Evolutionary conservation across 1,140 invertebrate species (phyloP).

Genomic region (Magallana gigas): DNA sequence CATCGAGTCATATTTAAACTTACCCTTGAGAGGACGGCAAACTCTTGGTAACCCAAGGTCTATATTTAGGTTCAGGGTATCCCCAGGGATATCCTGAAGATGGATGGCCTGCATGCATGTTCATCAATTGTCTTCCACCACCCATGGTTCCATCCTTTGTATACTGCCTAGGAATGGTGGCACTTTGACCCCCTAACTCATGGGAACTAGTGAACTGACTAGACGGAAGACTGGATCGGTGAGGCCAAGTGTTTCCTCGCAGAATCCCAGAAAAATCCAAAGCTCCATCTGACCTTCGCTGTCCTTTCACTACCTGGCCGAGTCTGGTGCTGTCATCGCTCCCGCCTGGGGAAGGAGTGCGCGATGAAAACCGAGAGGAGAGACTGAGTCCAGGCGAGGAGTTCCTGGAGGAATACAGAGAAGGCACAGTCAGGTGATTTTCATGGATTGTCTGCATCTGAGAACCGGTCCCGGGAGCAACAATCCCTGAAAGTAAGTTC

Average conservation of each 20-base stretch:
- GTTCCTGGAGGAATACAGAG: constrained; percentile 45
- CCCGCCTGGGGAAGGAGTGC: constrained; percentile 50
- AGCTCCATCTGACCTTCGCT: constrained; percentile 72
- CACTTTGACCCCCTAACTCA: constrained; percentile 24
- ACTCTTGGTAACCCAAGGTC: constrained; percentile 51
- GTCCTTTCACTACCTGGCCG: constrained; percentile 59
- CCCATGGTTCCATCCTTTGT: constrained; percentile 44
- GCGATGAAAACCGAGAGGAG: constrained; percentile 49
- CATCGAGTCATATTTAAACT: background rate
- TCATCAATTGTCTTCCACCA: constrained; percentile 30
- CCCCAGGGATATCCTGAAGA: constrained; percentile 33
- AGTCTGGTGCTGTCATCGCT: constrained; percentile 45
- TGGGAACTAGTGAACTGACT: constrained; percentile 46
- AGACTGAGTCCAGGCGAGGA: constrained; percentile 57
- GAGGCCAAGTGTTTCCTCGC: constrained; percentile 67
- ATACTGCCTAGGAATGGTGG: constrained; percentile 48
- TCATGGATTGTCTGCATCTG: constrained; percentile 67
- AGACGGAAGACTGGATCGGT: constrained; percentile 71
- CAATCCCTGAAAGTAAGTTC: constrained; percentile 71
- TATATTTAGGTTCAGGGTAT: constrained; percentile 46
- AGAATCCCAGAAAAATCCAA: constrained; percentile 63
- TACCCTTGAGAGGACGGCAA: constrained; percentile 38
- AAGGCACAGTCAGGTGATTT: constrained; percentile 67
- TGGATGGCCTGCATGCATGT: constrained; percentile 37
- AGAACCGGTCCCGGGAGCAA: constrained; percentile 30